Percentiles rank a stretch among this genome's conserved stretches.
Conservation (phyloP, 2,888 invertebrate genomes). For the Macroteleia sp. region DNA sequence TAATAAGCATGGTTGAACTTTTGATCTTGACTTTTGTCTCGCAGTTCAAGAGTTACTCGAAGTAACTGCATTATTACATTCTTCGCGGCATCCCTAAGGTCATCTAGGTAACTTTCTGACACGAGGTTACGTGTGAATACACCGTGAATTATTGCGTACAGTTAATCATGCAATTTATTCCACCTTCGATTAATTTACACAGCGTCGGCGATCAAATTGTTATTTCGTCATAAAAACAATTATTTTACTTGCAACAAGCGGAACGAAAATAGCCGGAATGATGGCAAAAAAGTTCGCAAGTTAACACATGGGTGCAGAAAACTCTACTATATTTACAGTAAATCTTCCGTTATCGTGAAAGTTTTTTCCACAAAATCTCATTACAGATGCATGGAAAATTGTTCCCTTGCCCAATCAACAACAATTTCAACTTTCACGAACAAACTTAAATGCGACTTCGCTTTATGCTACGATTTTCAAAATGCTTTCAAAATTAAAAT, state of each 20-base stretch:
- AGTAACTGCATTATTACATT: slow-evolving; percentile 39
- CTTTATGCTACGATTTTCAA: neutral
- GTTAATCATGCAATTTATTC: slow-evolving; percentile 9
- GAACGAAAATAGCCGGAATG: neutral
- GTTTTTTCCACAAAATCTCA: slow-evolving; percentile 1
- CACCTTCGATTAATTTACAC: slow-evolving; percentile 4
- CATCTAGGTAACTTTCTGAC: slow-evolving; percentile 29
- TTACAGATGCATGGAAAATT: slow-evolving; percentile 23
- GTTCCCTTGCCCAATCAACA: slow-evolving; percentile 3
- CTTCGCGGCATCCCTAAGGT: slow-evolving; percentile 25
- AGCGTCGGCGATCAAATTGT: neutral
- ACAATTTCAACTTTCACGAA: slow-evolving; percentile 12
- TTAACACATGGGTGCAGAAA: no score
- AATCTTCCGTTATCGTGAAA: neutral
- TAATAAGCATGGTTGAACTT: slow-evolving; percentile 34
- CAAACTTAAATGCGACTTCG: neutral
- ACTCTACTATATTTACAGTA: neutral
- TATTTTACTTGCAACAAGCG: slow-evolving; percentile 1
- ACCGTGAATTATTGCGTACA: slow-evolving; percentile 10
- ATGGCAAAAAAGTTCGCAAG: neutral
- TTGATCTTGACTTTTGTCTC: slow-evolving; percentile 26
- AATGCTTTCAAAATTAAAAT: no score
- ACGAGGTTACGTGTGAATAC: slow-evolving; percentile 24
- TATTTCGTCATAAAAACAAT: neutral
- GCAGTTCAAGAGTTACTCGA: slow-evolving; percentile 16